Conservation (phyloP, 2,888 invertebrate genomes). For the Biston stratarius region DNA sequence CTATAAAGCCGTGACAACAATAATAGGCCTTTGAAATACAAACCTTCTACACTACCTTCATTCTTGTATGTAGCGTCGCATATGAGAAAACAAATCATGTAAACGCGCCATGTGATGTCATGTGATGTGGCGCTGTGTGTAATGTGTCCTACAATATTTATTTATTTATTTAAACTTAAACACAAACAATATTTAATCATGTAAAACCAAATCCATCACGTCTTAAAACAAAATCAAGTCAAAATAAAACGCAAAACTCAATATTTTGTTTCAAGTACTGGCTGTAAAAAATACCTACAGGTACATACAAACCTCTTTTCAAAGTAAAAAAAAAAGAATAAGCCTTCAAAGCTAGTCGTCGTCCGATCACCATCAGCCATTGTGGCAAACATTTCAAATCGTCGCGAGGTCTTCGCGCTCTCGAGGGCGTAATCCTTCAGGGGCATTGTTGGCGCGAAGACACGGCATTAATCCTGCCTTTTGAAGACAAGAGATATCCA, state of each 20-base stretch:
- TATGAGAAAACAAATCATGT: no score
- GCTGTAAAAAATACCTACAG: neutral
- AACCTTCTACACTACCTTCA: no score
- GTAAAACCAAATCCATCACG: no score
- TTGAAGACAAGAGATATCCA: constrained; percentile 85
- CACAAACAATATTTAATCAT: no score
- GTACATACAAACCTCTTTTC: neutral
- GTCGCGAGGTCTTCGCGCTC: constrained; percentile 50
- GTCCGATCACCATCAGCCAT: constrained; percentile 44
- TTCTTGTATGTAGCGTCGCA: neutral
- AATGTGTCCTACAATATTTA: no score
- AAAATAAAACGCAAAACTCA: neutral
- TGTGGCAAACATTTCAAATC: constrained; percentile 37
- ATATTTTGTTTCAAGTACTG: neutral
- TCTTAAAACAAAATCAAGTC: no score
- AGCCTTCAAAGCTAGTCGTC: constrained; percentile 44
- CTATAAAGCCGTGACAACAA: no score
- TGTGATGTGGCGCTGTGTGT: no score
- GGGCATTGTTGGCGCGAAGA: constrained; percentile 72
- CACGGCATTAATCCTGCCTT: constrained; percentile 84
- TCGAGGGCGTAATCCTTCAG: constrained; percentile 58
- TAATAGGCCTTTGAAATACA: no score
- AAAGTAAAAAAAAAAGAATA: constrained; percentile 27
- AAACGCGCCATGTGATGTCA: no score
- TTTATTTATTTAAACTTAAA: no score